Evolutionary conservation across 2,888 invertebrate genomes (phyloP), one percentile per base, ranked within the genome.

Genomic region (Campoplex capitator): DNA sequence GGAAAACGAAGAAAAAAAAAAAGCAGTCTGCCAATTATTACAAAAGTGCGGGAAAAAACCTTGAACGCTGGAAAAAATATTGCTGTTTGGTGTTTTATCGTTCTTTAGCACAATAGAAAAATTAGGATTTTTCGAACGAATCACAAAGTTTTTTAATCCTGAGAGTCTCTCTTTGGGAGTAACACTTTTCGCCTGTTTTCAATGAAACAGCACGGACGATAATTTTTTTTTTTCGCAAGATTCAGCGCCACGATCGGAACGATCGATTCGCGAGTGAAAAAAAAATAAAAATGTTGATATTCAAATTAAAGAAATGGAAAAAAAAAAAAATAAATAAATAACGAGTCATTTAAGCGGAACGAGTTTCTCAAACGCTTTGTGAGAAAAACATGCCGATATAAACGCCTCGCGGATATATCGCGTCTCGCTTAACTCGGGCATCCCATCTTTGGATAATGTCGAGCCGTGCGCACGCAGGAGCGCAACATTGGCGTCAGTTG

Each of bases 371-470:
- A 56, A 42, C 56, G 56, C 32, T 48, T 48, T 58, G 79, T 38
- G 79, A 38, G 65, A 67, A 73, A 62, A 23, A 51, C 45, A 54
- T 54, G 79, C 65, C 78, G 86, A 83, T 83, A 74, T 62, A 75
- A 79, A 81, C 65, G 76, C 79, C 56, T 38, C 51, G 65, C 62
- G 65, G 65, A 81, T 86, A 81, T 86, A 84, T 86, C 86, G 86
- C 62, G 67, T 73, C 74, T 65, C 51, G 38, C 38, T 65, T 80
- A 86, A 83, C 83, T 86, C 86, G 86, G 58, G 77, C 70, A 68
- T 85, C 65, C 88, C 88, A 87, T 87, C 83, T 88, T 88, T 85
- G 88, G 88, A 83, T 87, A 84, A 88, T 85, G 45, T n/a, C 62
- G 13, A 42, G 65, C 71, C 18, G 16, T n/a, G 42, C 38, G 42